Evolutionary conservation across 2,113 vertebrate species (phyloP).

Genomic region (Sprattus sprattus): DNA sequence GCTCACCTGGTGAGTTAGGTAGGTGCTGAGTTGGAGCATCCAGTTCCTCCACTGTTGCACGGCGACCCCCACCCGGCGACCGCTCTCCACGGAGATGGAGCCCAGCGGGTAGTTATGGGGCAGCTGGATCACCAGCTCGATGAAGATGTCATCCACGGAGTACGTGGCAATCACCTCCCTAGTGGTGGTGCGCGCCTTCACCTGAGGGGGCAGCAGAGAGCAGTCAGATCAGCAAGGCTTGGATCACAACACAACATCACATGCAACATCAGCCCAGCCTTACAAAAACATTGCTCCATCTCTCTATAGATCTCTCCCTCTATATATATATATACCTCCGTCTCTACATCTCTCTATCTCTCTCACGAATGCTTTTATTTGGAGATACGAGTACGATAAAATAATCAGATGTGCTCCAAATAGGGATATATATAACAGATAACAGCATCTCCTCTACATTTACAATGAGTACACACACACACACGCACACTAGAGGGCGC

Average conservation of each 20-base stretch:
- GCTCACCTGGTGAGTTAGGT: constrained; percentile 73
- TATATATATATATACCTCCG: too few species aligned
- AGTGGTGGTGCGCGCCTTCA: constrained; percentile 89
- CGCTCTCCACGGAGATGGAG: constrained; percentile 90
- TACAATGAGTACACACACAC: not conserved
- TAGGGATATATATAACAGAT: too few species aligned
- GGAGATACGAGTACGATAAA: not conserved
- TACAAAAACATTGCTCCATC: too few species aligned
- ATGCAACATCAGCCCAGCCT: too few species aligned
- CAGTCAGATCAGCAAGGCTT: too few species aligned
- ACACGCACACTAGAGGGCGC: not conserved
- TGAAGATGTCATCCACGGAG: constrained; percentile 94
- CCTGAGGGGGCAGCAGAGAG: constrained; percentile 63
- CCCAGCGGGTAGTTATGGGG: constrained; percentile 92
- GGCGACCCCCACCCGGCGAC: constrained; percentile 92
- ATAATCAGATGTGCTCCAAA: not conserved
- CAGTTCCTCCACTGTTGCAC: constrained; percentile 98
- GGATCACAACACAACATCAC: too few species aligned
- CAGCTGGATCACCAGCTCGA: constrained; percentile 94
- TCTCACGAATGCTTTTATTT: not conserved
- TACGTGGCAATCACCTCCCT: constrained; percentile 96
- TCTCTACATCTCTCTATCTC: too few species aligned
- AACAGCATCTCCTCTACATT: too few species aligned
- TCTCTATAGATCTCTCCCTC: too few species aligned
- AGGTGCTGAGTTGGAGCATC: constrained; percentile 97